Evolutionary conservation across 2,888 invertebrate species (phyloP).

Genomic region (Athrips mouffetella): DNA sequence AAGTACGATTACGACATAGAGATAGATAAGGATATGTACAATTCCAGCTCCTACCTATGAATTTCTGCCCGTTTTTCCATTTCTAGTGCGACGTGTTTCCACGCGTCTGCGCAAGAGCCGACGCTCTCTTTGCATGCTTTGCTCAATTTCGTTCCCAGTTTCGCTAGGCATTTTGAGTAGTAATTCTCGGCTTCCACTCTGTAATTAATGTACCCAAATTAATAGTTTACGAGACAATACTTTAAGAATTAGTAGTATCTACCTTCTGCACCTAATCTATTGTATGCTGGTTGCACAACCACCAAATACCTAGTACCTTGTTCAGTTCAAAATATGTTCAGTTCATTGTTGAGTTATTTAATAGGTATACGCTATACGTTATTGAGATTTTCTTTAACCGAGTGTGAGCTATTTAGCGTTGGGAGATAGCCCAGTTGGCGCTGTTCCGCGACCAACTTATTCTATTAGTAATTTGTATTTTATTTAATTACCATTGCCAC

Average conservation of each 20-base stretch:
- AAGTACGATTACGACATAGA: too few relatives aligned
- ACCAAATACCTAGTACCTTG: too few relatives aligned
- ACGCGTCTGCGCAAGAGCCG: constrained; percentile 91
- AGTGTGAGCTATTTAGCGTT: not conserved
- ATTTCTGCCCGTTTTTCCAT: constrained; percentile 95
- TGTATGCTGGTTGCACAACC: too few relatives aligned
- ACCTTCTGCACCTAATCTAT: too few relatives aligned
- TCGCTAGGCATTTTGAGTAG: constrained; percentile 93
- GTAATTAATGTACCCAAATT: too few relatives aligned
- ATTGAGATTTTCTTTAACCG: not conserved
- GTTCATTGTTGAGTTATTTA: too few relatives aligned
- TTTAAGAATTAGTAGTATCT: too few relatives aligned
- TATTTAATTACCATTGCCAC: constrained; percentile 58
- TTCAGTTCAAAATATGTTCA: too few relatives aligned
- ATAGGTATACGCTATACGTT: too few relatives aligned
- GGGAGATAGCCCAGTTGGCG: constrained; percentile 57
- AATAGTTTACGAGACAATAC: too few relatives aligned
- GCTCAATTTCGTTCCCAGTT: constrained; percentile 90
- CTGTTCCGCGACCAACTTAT: constrained; percentile 56
- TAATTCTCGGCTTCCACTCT: constrained; percentile 94
- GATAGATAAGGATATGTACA: too few relatives aligned
- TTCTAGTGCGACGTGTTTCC: constrained; percentile 94
- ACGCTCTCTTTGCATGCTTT: constrained; percentile 89
- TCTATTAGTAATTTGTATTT: too few relatives aligned
- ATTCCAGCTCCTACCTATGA: constrained; percentile 85